These are phyloP conservation scores for Eulacestoma nigropectus DNA, from an alignment of 2,113 vertebrate genomes.

Conservation along the genomic window DNA sequence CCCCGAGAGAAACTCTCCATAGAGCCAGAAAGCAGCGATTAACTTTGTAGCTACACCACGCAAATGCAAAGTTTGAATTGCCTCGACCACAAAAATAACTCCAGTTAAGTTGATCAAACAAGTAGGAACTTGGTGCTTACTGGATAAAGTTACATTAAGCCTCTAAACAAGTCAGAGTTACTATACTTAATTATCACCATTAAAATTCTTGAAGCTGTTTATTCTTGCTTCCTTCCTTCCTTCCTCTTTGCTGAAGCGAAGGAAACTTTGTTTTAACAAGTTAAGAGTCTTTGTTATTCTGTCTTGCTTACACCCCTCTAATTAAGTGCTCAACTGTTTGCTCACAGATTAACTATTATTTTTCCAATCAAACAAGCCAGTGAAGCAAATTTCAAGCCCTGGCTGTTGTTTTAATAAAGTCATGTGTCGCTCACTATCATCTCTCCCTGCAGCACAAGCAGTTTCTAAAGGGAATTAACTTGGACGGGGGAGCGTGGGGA, in stretches of 20 bases:
- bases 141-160: constrained; percentile 80
- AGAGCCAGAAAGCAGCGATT: neutral
- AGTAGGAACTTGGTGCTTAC: constrained; percentile 78
- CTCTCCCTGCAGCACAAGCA: constrained; percentile 5
- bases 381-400: constrained; percentile 30
- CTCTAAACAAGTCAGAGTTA: constrained; percentile 80
- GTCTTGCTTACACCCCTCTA: constrained; percentile 65
- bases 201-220: constrained; percentile 88
- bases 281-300: constrained; percentile 68
- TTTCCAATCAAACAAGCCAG: constrained; percentile 49
- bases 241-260: constrained; percentile 72
- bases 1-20: neutral
- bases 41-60: constrained; percentile 2
- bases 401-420: constrained; percentile 51
- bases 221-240: constrained; percentile 80
- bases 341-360: constrained; percentile 70
- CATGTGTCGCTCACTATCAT: neutral
- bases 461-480: constrained; percentile 10
- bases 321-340: constrained; percentile 73
- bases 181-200: constrained; percentile 85
- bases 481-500: neutral
- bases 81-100: constrained; percentile 67
- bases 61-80: constrained; percentile 43
- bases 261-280: constrained; percentile 81
- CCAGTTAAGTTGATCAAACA: constrained; percentile 72